phyloP scores from a whole-genome alignment of 1,140 invertebrate species.

The Drosophila tani region DNA sequence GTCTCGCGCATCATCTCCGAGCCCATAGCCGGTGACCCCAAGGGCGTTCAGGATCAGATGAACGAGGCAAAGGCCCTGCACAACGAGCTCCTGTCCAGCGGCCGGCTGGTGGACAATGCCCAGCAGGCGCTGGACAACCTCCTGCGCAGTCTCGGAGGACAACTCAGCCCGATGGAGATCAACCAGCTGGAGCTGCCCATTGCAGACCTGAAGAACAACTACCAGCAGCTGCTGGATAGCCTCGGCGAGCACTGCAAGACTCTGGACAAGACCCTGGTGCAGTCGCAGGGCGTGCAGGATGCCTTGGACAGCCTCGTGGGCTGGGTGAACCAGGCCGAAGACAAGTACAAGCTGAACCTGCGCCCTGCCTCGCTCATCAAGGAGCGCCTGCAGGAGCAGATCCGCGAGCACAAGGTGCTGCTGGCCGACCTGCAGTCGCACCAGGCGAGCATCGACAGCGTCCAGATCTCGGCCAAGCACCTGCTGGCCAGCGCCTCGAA shows the following conservation, averaged over 20 bases:
- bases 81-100: conserved; percentile 94
- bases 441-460: conserved; percentile 92
- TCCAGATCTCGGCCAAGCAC: conserved; percentile 92
- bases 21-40: conserved; percentile 93
- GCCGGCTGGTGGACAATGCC: conserved; percentile 91
- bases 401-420: conserved; percentile 92
- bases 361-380: conserved; percentile 94
- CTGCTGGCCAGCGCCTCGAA: conserved; percentile 93
- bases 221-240: conserved; percentile 90
- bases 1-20: conserved; percentile 91
- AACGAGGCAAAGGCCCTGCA: conserved; percentile 93
- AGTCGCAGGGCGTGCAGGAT: conserved; percentile 97
- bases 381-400: conserved; percentile 95
- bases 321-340: conserved; percentile 95
- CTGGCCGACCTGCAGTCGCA: conserved; percentile 94
- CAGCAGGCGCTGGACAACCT: conserved; percentile 89
- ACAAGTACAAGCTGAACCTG: conserved; percentile 91
- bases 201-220: conserved; percentile 91
- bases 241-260: conserved; percentile 92
- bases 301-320: conserved; percentile 93
- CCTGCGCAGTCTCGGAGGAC: conserved; percentile 91
- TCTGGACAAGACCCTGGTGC: conserved; percentile 94
- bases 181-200: conserved; percentile 92
- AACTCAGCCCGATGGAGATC: conserved; percentile 91
- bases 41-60: conserved; percentile 94